Conservation (phyloP, 2,113 vertebrate genomes). For the Larimichthys crocea region DNA sequence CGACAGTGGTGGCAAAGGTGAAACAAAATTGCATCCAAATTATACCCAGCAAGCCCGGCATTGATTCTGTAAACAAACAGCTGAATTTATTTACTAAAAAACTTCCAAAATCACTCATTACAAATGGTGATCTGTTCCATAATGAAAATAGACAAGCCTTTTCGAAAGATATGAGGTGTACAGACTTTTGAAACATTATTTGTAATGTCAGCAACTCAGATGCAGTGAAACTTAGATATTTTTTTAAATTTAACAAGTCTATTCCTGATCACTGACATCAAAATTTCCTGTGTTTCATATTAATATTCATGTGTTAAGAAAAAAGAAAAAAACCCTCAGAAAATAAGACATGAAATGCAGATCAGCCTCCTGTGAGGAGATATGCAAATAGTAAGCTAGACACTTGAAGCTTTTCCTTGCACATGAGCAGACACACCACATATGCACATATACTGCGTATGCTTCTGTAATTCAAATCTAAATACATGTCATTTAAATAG, state of each 20-base stretch:
- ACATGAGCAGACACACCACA: conserved; percentile 36
- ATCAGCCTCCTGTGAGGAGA: conserved; percentile 70
- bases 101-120: conserved; percentile 49
- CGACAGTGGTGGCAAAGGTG: conserved; percentile 10
- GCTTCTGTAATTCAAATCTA: conserved; percentile 39
- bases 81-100: conserved; percentile 72
- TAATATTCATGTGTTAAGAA: conserved; percentile 76
- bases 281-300: conserved; percentile 68
- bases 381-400: conserved; percentile 71
- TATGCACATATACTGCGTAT: conserved; percentile 29
- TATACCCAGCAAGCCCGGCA: conserved; percentile 17
- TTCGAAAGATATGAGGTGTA: conserved; percentile 42
- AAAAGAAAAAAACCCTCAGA: conserved; percentile 31
- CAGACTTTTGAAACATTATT: conserved; percentile 37
- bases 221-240: conserved; percentile 26
- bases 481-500: conserved; percentile 31
- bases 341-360: conserved; percentile 74
- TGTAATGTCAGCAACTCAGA: conserved; percentile 36
- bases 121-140: conserved; percentile 44
- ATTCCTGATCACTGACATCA: conserved; percentile 71
- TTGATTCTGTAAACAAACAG: conserved; percentile 62
- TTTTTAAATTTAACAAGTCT: conserved; percentile 57
- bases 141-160: conserved; percentile 57
- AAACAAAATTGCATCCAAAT: conserved; percentile 29
- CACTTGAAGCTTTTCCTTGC: conserved; percentile 53